These are phyloP conservation scores for Xanthia icteritia DNA, from an alignment of 2,888 invertebrate genomes.

Conservation along the genomic window DNA sequence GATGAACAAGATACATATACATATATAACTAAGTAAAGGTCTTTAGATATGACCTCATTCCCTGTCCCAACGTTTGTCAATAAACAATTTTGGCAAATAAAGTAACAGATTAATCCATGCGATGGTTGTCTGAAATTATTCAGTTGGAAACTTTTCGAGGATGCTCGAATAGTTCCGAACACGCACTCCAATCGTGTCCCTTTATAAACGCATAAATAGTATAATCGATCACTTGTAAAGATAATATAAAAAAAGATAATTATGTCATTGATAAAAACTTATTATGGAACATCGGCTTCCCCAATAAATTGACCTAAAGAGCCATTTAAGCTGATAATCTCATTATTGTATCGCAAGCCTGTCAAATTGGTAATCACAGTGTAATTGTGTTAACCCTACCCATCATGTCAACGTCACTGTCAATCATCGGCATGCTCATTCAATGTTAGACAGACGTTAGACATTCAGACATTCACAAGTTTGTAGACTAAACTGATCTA, in stretches of 20 bases:
- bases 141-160: conserved; percentile 4
- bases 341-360: not conserved
- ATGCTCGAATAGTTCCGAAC: conserved; percentile 5
- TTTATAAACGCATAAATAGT: not conserved
- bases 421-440: conserved; percentile 10
- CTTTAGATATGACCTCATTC: not conserved
- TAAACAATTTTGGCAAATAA: conserved; percentile 7
- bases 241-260: conserved; percentile 8
- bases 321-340: not conserved
- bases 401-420: not conserved
- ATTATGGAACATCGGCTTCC: not conserved
- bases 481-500: conserved; percentile 44
- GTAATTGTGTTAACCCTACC: not conserved
- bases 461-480: conserved; percentile 11
- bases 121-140: conserved; percentile 6
- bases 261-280: not conserved
- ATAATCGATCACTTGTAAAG: not conserved
- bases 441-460: conserved; percentile 5
- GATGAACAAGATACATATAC: not conserved
- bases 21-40: not conserved
- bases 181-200: not conserved
- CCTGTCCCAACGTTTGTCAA: not conserved
- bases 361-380: conserved; percentile 16
- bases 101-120: not conserved
- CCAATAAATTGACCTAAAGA: not conserved